These are phyloP conservation scores for Lamprologus lemairii DNA, from an alignment of 2,113 vertebrate genomes.

Conservation along the genomic window DNA sequence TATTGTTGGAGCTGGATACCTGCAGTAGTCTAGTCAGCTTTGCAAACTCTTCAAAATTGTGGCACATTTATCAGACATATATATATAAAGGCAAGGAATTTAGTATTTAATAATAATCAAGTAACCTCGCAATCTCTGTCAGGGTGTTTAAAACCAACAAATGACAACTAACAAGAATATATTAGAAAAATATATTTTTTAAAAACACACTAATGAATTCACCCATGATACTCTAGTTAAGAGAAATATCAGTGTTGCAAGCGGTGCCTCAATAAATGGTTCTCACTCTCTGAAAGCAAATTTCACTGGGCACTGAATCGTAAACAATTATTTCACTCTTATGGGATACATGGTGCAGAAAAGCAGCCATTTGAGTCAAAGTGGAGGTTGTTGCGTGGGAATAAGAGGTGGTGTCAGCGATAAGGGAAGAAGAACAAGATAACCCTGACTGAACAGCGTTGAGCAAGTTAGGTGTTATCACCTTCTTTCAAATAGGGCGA, in stretches of 20 bases:
- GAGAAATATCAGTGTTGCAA: constrained; percentile 13
- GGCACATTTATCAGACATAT: background rate
- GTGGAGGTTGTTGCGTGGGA: constrained; percentile 23
- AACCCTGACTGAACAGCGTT: constrained; percentile 38
- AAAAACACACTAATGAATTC: background rate
- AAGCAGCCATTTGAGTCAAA: background rate
- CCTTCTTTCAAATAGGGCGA: background rate
- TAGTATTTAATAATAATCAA: background rate
- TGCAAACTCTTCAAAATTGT: background rate
- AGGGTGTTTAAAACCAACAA: background rate
- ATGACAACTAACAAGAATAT: background rate
- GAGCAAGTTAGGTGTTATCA: constrained; percentile 38
- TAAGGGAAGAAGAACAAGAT: constrained; percentile 60
- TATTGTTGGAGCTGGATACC: background rate
- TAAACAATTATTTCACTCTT: constrained; percentile 24
- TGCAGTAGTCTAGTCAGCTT: background rate
- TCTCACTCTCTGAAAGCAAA: constrained; percentile 19
- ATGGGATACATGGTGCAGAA: background rate
- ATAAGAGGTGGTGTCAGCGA: constrained; percentile 57
- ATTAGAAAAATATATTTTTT: background rate
- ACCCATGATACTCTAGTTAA: background rate
- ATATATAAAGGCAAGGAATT: background rate
- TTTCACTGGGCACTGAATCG: constrained; percentile 2
- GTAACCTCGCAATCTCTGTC: background rate
- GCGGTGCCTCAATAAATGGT: background rate